Evolutionary conservation across 2,888 invertebrate species (phyloP), one percentile per base, ranked within the genome.

Genomic region (Andrena hattorfiana): DNA sequence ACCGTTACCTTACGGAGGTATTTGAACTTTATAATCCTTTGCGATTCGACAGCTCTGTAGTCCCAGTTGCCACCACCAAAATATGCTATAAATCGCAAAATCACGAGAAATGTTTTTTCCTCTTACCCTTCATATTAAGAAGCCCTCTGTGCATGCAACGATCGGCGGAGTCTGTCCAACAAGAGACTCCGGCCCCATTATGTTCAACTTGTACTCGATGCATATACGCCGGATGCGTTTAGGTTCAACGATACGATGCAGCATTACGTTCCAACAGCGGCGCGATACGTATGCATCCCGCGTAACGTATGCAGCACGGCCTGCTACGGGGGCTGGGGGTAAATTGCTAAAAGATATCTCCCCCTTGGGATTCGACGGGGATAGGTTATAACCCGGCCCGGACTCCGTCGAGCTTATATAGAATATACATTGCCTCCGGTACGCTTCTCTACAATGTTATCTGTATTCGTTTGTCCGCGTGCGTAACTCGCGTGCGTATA

Each of bases 311-410:
- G 87, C 87, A 83, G 56, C 76, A 54, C 68, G 64, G 63, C 63
- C 63, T 64, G 77, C 60, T 49, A 48, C 59, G 26, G 66, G 35
- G 49, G 64, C n/a, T 49, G 54, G 59, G 78, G 84, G 86, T 88
- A 91, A 90, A 92, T 91, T 91, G 89, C 90, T 91, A 91, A 92
- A 92, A 92, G 92, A 92, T 90, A 92, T 91, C 86, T 89, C 81
- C 84, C 90, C 77, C 86, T n/a, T 85, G 90, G 87, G 89, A 89
- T 89, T 89, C 81, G 81, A 89, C 77, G 85, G 88, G 80, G 85
- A 87, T 87, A 84, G 81, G 86, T 88, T 90, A 89, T 87, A 86
- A 90, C 84, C 82, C 79, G 80, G 70, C 73, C 86, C 69, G 85
- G 86, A 89, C 86, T 84, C 81, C 72, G 75, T 30, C 73, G 48